Evolutionary conservation across 2,113 vertebrate genomes (phyloP).

Genomic region (Mesitornis unicolor): DNA sequence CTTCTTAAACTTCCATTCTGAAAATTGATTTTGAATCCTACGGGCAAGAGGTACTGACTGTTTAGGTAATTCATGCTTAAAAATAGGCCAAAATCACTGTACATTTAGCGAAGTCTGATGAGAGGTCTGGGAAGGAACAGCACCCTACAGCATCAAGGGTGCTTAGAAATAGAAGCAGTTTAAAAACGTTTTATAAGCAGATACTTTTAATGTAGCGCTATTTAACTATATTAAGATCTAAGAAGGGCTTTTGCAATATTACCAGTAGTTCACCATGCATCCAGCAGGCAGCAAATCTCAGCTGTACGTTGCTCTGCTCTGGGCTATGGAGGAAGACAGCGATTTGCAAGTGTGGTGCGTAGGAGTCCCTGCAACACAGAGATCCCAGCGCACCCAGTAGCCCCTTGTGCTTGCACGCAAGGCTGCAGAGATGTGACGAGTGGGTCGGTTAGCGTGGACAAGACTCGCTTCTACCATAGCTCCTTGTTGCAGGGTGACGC

Average conservation of each 20-base stretch:
- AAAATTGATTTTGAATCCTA: neutral
- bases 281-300: neutral
- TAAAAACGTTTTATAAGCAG: neutral
- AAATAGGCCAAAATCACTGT: neutral
- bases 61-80: neutral
- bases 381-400: neutral
- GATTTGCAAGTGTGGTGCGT: neutral
- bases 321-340: neutral
- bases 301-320: neutral
- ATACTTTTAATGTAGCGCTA: rapidly evolving
- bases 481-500: neutral
- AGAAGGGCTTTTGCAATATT: neutral
- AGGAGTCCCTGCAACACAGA: neutral
- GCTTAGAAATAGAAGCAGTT: neutral
- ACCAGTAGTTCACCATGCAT: rapidly evolving
- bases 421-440: neutral
- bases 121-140: neutral
- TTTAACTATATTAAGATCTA: rapidly evolving
- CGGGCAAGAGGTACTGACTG: neutral
- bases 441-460: neutral
- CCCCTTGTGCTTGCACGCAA: rapidly evolving
- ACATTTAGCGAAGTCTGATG: neutral
- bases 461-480: rapidly evolving
- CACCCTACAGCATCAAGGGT: neutral
- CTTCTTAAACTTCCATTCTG: neutral